Base-by-base conservation (phyloP, 2,888 invertebrate genomes). In the Cantharis lateralis region DNA sequence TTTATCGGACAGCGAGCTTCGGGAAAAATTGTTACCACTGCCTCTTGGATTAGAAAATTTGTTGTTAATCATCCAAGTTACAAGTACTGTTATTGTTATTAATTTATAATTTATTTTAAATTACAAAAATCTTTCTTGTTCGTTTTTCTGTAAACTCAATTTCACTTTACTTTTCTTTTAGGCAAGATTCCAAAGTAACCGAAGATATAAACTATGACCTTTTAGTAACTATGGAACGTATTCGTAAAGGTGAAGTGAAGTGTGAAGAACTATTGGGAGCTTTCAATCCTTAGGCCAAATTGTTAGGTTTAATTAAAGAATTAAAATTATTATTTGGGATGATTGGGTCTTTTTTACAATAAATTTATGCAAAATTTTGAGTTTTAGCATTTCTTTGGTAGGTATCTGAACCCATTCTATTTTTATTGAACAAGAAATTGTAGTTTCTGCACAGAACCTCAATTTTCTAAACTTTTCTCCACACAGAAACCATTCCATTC, bases 151-250 rank as follows among this genome's bases (percentile, higher is more conserved):
- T n/a, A 48, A 48, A n/a, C 2, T 5, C n/a, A 11, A 48, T 48
- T 48, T 48, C n/a, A 48, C n/a, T n/a, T n/a, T 9, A 2, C 13
- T 1, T 20, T 61, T 13, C 18, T 82, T 86, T 81, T 82, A 89
- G 95, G 95, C 85, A 84, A 86, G 98, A 99, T 88, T 98, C 99
- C 0, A 91, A 95, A 64, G 95, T 99, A 11, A 91, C 93, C 0
- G 96, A 98, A 81, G 91, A 90, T 82, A 96, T 98, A 80, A 96
- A 96, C 87, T 99, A 97, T 87, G 98, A 99, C 88, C 89, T 98
- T 71, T 88, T 98, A 74, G 94, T 93, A 86, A 93, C 92, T 71
- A 92, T 95, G 69, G 90, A 94, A 86, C 91, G 91, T 71, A 93
- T 96, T 76, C 94, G 95, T 86, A 90, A 91, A 71, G 95, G 95